These are phyloP conservation scores for Polydrusus cervinus DNA, from an alignment of 2,888 invertebrate species.

Conservation along the genomic window DNA sequence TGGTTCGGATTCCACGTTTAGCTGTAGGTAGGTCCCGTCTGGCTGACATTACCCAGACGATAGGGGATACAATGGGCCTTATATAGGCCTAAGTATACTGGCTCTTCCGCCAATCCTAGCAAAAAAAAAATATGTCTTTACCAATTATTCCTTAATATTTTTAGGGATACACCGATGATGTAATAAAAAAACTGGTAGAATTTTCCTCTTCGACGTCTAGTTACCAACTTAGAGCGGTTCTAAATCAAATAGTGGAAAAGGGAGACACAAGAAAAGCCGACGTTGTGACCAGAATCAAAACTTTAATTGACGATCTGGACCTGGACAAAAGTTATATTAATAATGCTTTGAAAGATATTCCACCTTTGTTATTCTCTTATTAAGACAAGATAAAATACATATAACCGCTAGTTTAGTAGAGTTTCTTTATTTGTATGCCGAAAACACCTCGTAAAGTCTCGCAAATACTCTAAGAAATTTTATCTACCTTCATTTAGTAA, in stretches of 20 bases:
- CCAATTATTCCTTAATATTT: conserved; percentile 54
- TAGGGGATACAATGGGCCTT: too few relatives aligned
- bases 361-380: conserved; percentile 72
- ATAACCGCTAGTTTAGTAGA: too few relatives aligned
- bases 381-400: conserved; percentile 45
- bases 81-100: too few relatives aligned
- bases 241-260: conserved; percentile 75
- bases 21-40: too few relatives aligned
- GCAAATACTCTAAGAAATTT: too few relatives aligned
- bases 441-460: too few relatives aligned
- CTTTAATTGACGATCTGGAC: conserved; percentile 75
- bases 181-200: conserved; percentile 74
- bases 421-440: too few relatives aligned
- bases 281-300: conserved; percentile 74
- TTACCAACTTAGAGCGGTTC: conserved; percentile 75
- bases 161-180: conserved; percentile 77
- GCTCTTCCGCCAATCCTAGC: too few relatives aligned
- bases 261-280: conserved; percentile 77
- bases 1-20: too few relatives aligned
- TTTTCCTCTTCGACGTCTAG: conserved; percentile 76
- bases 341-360: conserved; percentile 75
- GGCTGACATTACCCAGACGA: too few relatives aligned
- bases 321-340: conserved; percentile 75
- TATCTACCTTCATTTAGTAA: too few relatives aligned
- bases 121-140: not conserved